phyloP scores from a whole-genome alignment of 2,113 vertebrate species.

The Hymenochirus boettgeri region DNA sequence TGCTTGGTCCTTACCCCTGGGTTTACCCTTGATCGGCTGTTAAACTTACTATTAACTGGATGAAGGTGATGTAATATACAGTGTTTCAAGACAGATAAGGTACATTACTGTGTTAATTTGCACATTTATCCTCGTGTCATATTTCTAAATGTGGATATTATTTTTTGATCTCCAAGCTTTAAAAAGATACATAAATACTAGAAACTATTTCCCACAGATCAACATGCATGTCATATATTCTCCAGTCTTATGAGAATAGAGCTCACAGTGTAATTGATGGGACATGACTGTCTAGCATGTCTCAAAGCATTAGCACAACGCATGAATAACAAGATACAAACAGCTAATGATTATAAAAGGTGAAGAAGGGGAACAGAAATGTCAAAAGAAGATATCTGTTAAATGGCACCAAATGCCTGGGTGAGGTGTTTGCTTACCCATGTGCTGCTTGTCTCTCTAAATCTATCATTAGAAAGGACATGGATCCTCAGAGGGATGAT shows the following conservation, averaged over 20 bases:
- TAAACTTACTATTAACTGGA: too few species aligned
- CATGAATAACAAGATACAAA: conserved; percentile 60
- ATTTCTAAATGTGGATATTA: too few species aligned
- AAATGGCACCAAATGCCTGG: conserved; percentile 82
- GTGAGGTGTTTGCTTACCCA: conserved; percentile 72
- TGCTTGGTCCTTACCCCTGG: too few species aligned
- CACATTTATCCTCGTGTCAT: too few species aligned
- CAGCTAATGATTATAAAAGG: conserved; percentile 61
- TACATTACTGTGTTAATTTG: too few species aligned
- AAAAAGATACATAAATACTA: too few species aligned
- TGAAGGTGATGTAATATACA: too few species aligned
- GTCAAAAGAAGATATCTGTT: conserved; percentile 75
- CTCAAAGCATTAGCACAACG: conserved; percentile 59
- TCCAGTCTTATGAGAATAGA: conserved; percentile 47
- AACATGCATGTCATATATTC: background rate
- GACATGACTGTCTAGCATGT: conserved; percentile 57
- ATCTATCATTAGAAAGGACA: conserved; percentile 77
- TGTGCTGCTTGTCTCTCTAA: conserved; percentile 77
- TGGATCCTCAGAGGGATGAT: conserved; percentile 67
- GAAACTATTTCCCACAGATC: too few species aligned
- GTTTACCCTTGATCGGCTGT: too few species aligned
- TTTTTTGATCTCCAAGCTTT: too few species aligned
- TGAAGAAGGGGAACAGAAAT: conserved; percentile 73
- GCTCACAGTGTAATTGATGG: conserved; percentile 51
- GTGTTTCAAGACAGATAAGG: too few species aligned